A percentile compares a stretch with the other conserved stretches of the same genome.
Evolutionary conservation across 2,797 vertebrate species (phyloP).

Genomic region (Salarias fasciatus): DNA sequence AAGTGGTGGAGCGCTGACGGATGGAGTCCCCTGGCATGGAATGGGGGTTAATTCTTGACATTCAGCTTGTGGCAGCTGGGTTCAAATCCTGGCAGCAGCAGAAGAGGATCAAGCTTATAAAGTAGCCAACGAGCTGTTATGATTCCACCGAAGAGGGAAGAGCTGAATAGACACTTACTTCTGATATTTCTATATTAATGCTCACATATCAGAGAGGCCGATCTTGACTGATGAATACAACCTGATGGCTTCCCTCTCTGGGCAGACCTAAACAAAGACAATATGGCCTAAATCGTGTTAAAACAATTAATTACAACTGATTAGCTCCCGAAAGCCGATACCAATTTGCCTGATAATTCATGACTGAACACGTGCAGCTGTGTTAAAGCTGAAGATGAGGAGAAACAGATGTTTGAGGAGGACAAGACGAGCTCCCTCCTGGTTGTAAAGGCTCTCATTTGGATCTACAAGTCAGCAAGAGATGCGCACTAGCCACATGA

Average conservation of each 20-base stretch:
- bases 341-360: slow-evolving; percentile 20
- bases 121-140: too few relatives aligned
- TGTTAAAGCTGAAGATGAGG: slow-evolving; percentile 14
- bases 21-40: too few relatives aligned
- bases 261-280: slow-evolving; percentile 3
- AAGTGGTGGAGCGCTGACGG: too few relatives aligned
- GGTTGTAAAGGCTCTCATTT: slow-evolving; percentile 8
- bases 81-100: too few relatives aligned
- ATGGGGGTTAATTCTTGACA: too few relatives aligned
- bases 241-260: neutral
- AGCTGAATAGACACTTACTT: too few relatives aligned
- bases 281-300: neutral
- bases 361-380: slow-evolving; percentile 19
- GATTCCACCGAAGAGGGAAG: too few relatives aligned
- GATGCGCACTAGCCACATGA: slow-evolving; percentile 15
- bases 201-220: neutral
- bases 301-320: slow-evolving; percentile 15
- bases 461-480: neutral
- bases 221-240: neutral
- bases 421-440: slow-evolving; percentile 21
- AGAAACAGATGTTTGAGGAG: slow-evolving; percentile 32
- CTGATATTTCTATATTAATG: neutral
- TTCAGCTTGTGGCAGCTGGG: too few relatives aligned
- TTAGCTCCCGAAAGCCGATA: slow-evolving; percentile 15
- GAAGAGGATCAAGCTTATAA: too few relatives aligned